phyloP scores from a whole-genome alignment of 2,113 vertebrate genomes.

The Gulo gulo region DNA sequence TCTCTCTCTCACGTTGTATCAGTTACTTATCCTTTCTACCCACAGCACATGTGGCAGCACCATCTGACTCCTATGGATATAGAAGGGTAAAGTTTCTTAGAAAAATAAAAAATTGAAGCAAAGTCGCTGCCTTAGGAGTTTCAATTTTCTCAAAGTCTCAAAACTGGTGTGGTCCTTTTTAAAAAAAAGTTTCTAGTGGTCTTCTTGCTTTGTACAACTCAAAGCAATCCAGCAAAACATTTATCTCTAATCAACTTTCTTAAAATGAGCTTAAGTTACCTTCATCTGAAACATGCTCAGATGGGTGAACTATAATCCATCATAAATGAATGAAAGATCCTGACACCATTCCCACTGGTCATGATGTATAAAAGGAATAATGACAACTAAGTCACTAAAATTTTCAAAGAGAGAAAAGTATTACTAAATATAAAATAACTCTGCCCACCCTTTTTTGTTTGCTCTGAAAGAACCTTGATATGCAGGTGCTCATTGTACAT shows the following conservation, averaged over 20 bases:
- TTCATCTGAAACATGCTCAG: slow-evolving; percentile 19
- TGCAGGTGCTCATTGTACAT: background rate
- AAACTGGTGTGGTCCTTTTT: background rate
- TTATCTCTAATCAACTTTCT: slow-evolving; percentile 16
- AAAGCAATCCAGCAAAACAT: background rate
- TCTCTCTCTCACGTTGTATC: background rate
- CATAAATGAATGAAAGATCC: background rate
- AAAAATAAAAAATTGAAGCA: background rate
- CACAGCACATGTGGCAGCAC: background rate
- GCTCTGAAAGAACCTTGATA: background rate
- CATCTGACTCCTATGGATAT: background rate
- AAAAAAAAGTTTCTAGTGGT: background rate
- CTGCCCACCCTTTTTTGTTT: background rate
- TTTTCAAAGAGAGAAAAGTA: background rate
- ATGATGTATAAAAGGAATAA: background rate
- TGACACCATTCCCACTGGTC: background rate
- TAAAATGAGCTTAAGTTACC: background rate
- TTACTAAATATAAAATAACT: background rate
- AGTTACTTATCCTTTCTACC: background rate
- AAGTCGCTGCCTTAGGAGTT: slow-evolving; percentile 25
- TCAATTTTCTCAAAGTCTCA: slow-evolving; percentile 47
- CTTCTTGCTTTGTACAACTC: background rate
- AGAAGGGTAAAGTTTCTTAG: slow-evolving; percentile 26
- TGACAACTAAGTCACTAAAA: background rate
- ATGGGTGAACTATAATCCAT: background rate